These are phyloP conservation scores for Anarhynchus alexandrinus DNA, from an alignment of 2,113 vertebrate species.

Conservation along the genomic window DNA sequence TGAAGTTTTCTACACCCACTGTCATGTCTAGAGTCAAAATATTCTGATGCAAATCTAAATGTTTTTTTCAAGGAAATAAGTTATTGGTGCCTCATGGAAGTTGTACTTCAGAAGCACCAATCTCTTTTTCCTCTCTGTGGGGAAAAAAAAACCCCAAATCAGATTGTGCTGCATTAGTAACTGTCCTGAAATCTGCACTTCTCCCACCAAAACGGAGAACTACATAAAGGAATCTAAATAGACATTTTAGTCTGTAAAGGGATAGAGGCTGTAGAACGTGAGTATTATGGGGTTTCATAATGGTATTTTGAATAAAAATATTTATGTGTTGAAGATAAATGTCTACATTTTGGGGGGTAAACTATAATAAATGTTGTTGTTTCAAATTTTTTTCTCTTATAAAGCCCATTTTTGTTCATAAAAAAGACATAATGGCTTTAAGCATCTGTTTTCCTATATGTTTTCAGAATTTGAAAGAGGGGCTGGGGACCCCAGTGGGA, in stretches of 20 bases:
- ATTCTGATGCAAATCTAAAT: background rate
- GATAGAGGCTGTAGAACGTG: background rate
- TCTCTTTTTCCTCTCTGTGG: background rate
- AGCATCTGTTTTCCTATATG: background rate
- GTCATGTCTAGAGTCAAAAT: background rate
- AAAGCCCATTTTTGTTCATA: background rate
- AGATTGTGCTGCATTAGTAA: background rate
- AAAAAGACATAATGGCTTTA: background rate
- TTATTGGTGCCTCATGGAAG: background rate
- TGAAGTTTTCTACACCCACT: background rate
- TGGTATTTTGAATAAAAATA: background rate
- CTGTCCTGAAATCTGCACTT: background rate
- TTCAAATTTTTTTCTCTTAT: too few relatives aligned
- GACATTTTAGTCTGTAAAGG: background rate
- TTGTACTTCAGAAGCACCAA: background rate
- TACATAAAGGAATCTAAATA: background rate
- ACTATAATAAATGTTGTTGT: background rate
- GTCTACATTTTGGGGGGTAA: background rate
- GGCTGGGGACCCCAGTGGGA: background rate
- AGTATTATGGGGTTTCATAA: background rate
- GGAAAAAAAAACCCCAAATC: background rate
- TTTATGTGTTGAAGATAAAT: background rate
- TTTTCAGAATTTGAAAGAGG: background rate
- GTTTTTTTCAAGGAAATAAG: background rate
- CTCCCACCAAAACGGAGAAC: background rate